Conservation (phyloP, 2,888 invertebrate species). For the Lobophora halterata region DNA sequence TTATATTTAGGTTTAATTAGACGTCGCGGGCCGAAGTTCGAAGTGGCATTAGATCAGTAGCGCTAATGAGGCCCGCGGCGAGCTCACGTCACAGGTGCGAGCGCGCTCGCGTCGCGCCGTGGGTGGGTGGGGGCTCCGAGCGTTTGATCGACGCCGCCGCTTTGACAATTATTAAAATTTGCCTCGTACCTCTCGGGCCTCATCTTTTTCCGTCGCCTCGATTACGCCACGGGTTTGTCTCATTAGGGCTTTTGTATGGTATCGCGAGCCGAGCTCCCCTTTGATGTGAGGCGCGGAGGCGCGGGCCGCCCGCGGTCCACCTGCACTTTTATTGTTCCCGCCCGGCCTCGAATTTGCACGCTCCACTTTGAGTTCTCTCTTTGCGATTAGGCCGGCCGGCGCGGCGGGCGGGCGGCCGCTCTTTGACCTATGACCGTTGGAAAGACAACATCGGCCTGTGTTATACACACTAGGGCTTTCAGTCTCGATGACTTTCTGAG, state of each 20-base stretch:
- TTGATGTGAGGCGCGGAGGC: slow-evolving; percentile 67
- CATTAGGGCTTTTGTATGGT: slow-evolving; percentile 80
- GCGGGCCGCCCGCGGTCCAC: slow-evolving; percentile 64
- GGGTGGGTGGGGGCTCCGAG: slow-evolving; percentile 44
- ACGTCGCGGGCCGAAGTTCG: slow-evolving; percentile 67
- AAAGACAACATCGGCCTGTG: slow-evolving; percentile 41
- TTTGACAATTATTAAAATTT: slow-evolving; percentile 83
- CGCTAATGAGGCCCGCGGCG: slow-evolving; percentile 77
- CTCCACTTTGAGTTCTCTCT: slow-evolving; percentile 73
- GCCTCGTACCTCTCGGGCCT: slow-evolving; percentile 79
- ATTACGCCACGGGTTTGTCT: slow-evolving; percentile 80
- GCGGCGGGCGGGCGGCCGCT: slow-evolving; percentile 27
- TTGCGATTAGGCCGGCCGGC: slow-evolving; percentile 65
- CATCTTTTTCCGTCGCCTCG: slow-evolving; percentile 81
- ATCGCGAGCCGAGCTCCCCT: slow-evolving; percentile 72
- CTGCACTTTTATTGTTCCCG: slow-evolving; percentile 78
- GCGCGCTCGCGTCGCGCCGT: slow-evolving; percentile 34
- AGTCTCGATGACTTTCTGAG: slow-evolving; percentile 2
- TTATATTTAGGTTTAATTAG: slow-evolving; percentile 78
- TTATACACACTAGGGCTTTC: too few relatives aligned
- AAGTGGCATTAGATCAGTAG: slow-evolving; percentile 76
- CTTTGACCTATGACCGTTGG: slow-evolving; percentile 52
- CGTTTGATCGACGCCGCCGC: slow-evolving; percentile 81
- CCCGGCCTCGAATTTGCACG: slow-evolving; percentile 73
- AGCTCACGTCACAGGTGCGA: slow-evolving; percentile 71